phyloP scores from a whole-genome alignment of 2,113 vertebrate genomes.

The Hippocampus comes region DNA sequence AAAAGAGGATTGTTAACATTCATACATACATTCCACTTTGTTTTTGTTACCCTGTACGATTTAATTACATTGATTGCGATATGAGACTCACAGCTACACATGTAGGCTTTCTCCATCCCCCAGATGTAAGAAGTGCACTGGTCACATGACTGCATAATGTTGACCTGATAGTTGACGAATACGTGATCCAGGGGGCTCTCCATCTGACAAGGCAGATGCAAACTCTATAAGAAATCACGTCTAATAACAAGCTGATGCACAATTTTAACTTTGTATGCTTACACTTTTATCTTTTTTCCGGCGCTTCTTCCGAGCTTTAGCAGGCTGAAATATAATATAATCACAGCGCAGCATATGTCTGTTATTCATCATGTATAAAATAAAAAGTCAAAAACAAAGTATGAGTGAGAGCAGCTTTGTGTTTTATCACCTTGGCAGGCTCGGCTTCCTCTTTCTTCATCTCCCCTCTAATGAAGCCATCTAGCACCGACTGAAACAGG shows the following conservation, averaged over 20 bases:
- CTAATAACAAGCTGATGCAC: background rate
- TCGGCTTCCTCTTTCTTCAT: conserved; percentile 87
- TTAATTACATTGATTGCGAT: background rate
- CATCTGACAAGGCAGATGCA: conserved; percentile 63
- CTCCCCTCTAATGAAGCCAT: conserved; percentile 90
- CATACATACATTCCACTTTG: background rate
- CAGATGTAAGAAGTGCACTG: conserved; percentile 92
- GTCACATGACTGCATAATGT: conserved; percentile 93
- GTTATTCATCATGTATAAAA: background rate
- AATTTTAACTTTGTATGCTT: conserved; percentile 59
- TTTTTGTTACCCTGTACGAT: background rate
- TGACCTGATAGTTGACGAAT: conserved; percentile 90
- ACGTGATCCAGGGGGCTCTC: conserved; percentile 85
- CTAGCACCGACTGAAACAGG: conserved; percentile 92
- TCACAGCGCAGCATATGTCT: background rate
- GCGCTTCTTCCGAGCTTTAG: conserved; percentile 91
- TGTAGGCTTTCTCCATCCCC: conserved; percentile 95
- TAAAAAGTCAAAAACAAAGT: accelerated
- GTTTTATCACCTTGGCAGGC: conserved; percentile 74
- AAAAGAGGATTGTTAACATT: background rate
- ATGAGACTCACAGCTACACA: conserved; percentile 86
- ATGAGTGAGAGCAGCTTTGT: background rate
- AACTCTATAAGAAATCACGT: conserved; percentile 3
- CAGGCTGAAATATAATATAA: conserved; percentile 69
- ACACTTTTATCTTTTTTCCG: conserved; percentile 88